Conservation (phyloP, 2,113 vertebrate species). For the Melanerpes aurifrons region DNA sequence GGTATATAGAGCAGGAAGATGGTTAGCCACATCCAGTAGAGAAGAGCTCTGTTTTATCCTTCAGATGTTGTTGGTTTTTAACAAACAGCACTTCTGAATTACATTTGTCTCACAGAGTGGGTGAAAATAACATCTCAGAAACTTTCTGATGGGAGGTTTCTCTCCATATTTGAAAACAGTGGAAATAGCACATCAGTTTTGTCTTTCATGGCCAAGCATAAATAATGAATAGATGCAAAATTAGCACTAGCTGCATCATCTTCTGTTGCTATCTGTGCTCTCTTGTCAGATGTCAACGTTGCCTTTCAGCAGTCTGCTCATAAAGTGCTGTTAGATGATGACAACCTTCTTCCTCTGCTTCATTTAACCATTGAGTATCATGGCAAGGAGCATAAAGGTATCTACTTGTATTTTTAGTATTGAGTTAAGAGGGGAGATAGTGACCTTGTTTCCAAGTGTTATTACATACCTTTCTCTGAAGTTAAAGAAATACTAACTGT, state of each 20-base stretch:
- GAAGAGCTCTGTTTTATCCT: not conserved
- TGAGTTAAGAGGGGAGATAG: not conserved
- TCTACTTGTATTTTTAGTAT: not conserved
- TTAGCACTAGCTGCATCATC: not conserved
- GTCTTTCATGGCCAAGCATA: not conserved
- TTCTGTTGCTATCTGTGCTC: not conserved
- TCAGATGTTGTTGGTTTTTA: not conserved
- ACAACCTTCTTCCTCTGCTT: conserved; percentile 94
- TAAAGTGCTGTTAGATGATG: conserved; percentile 94
- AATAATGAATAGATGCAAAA: not conserved
- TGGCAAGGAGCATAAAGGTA: conserved; percentile 95
- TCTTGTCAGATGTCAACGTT: conserved; percentile 90
- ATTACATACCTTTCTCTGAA: not conserved
- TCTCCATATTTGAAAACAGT: not conserved
- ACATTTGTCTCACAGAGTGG: not conserved
- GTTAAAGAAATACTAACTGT: not conserved
- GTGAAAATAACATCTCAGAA: not conserved
- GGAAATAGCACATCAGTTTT: not conserved
- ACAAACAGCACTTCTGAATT: not conserved
- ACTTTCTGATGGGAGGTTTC: not conserved
- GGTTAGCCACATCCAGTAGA: not conserved
- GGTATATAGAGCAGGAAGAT: not conserved
- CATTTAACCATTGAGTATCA: conserved; percentile 94
- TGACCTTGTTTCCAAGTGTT: not conserved
- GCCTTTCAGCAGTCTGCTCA: conserved; percentile 97